Percentiles rank a stretch among this genome's conserved stretches.
These are phyloP conservation scores for Grammomys dolichurus DNA, from an alignment of 2,113 vertebrate genomes.

Conservation along the genomic window DNA sequence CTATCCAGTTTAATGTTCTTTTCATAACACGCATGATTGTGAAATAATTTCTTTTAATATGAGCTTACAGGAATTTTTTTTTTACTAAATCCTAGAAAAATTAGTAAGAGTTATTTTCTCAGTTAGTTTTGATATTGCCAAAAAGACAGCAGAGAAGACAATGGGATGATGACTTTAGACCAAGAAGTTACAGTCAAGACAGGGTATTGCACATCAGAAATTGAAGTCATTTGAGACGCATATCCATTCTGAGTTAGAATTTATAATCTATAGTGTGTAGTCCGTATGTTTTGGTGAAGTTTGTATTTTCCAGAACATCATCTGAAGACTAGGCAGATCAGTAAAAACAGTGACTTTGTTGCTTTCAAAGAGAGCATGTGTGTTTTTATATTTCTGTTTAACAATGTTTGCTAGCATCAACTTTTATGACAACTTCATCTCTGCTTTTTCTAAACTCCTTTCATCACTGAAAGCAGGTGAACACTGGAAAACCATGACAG, in stretches of 20 bases:
- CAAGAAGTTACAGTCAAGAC: background rate
- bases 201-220: background rate
- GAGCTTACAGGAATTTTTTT: background rate
- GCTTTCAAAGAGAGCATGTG: background rate
- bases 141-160: constrained; percentile 18
- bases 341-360: background rate
- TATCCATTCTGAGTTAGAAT: constrained; percentile 7
- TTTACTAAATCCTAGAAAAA: constrained; percentile 12
- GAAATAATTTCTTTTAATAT: constrained; percentile 52
- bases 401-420: background rate
- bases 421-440: background rate
- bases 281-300: background rate
- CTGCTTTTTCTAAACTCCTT: constrained; percentile 33
- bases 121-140: background rate
- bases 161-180: background rate
- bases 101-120: background rate
- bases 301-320: background rate
- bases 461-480: background rate
- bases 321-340: background rate
- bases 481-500: constrained; percentile 24
- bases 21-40: background rate
- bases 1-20: constrained; percentile 18
- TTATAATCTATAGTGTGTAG: background rate
- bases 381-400: background rate
- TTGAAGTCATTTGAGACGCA: constrained; percentile 13